phyloP scores from a whole-genome alignment of 2,797 vertebrate genomes.

The Falco peregrinus region DNA sequence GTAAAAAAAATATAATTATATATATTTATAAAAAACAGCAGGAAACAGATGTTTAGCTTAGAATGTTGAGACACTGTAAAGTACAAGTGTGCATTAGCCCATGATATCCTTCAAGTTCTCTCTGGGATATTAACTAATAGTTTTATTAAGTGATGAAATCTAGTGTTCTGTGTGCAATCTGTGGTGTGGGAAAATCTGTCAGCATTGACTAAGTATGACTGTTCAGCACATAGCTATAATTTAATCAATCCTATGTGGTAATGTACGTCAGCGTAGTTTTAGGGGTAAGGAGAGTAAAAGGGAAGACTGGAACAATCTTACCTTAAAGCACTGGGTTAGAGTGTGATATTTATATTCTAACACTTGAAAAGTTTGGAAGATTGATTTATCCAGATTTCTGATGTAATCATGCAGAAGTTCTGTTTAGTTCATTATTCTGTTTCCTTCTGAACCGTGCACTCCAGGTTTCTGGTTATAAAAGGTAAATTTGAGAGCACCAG shows the following conservation, averaged over 20 bases:
- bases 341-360: background rate
- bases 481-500: background rate
- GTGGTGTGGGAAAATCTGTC: background rate
- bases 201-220: background rate
- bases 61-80: background rate
- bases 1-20: background rate
- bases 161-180: background rate
- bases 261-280: background rate
- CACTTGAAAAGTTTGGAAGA: background rate
- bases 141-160: constrained; percentile 62
- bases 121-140: constrained; percentile 8
- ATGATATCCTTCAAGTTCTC: constrained; percentile 2
- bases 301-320: background rate
- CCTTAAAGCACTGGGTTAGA: background rate
- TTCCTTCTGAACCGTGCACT: background rate
- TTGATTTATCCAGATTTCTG: background rate
- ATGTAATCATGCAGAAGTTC: background rate
- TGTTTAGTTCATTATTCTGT: background rate
- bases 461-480: background rate
- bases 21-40: background rate
- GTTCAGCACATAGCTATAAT: background rate
- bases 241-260: background rate
- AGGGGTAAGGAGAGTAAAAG: background rate
- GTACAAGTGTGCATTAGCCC: background rate
- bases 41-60: constrained; percentile 56